Evolutionary conservation across 2,113 vertebrate species (phyloP), one percentile per base, ranked within the genome.

Genomic region (Cyanoliseus patagonus): DNA sequence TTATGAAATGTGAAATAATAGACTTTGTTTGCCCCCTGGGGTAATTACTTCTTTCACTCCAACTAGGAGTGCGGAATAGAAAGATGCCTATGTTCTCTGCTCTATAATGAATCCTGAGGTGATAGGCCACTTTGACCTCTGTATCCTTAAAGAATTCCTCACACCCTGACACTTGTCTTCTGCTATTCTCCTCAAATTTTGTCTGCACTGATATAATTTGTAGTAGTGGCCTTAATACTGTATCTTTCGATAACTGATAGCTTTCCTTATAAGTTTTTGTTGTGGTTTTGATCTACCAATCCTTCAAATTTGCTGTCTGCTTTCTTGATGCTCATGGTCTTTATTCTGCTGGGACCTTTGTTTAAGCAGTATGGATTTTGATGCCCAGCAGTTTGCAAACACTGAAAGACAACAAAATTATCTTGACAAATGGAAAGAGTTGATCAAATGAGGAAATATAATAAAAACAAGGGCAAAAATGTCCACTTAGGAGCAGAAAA

Each of bases 1-100:
- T 82, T 92, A 89, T 68, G 77, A 86, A 95, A 96, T 72, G 33
- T 53, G 39, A 83, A 89, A 84, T 81, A 70, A 75, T 67, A 67
- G 35, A 76, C 67, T 83, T 88, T 72, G 42, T 82, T 94, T 95
- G 44, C 41, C 66, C 53, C 42, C 59, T 16, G 11, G 27, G 42
- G 81, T 79, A 92, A 87, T 66, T 76, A 55, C 51, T 77, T 83
- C 80, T 86, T 85, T 87, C 70, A 87, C 72, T 87, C 44, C 46
- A 49, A 30, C 52, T 82, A 86, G 57, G 81, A 94, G 76, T 24
- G 74, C 30, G 57, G 83, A 88, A 57, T 39, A 82, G 74, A 73
- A 73, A 73, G 69, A 57, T 5, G 5, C 3, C 31, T 87, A 25
- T 75, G 63, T 87, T 94, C 69, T 92, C 68, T 44, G 16, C 35